These are phyloP conservation scores for Corticium candelabrum DNA, from an alignment of 37 sponge, comb jelly and placozoan genomes.

Conservation along the genomic window DNA sequence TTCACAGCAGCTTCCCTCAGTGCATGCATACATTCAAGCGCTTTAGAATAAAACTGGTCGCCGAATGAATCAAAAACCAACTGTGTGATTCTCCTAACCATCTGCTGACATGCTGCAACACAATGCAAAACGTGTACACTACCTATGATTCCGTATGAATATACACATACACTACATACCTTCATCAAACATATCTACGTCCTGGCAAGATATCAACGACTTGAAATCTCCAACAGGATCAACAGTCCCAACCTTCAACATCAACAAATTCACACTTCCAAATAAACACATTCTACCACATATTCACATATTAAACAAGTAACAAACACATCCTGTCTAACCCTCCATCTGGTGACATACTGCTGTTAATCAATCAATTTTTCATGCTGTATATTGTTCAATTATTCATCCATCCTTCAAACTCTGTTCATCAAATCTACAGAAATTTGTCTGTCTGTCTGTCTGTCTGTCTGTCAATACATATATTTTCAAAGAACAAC, in stretches of 20 bases:
- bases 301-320: not conserved
- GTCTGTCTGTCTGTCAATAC: too few relatives aligned
- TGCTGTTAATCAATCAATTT: too few relatives aligned
- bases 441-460: too few relatives aligned
- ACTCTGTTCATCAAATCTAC: too few relatives aligned
- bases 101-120: constrained; percentile 67
- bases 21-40: constrained; percentile 51
- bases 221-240: constrained; percentile 72
- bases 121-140: too few relatives aligned
- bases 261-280: not conserved
- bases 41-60: constrained; percentile 53
- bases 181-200: constrained; percentile 23
- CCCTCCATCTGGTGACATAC: too few relatives aligned
- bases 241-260: constrained; percentile 68
- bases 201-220: constrained; percentile 23
- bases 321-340: not conserved
- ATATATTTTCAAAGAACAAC: too few relatives aligned
- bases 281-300: not conserved
- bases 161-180: constrained; percentile 16
- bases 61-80: constrained; percentile 78
- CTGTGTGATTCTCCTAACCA: constrained; percentile 41
- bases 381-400: too few relatives aligned
- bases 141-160: too few relatives aligned
- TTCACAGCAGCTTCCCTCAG: constrained; percentile 47
- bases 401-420: too few relatives aligned